Percentiles rank a stretch among this genome's conserved stretches.
Conservation (phyloP, 1,140 invertebrate genomes). For the Heliconius hewitsoni region DNA sequence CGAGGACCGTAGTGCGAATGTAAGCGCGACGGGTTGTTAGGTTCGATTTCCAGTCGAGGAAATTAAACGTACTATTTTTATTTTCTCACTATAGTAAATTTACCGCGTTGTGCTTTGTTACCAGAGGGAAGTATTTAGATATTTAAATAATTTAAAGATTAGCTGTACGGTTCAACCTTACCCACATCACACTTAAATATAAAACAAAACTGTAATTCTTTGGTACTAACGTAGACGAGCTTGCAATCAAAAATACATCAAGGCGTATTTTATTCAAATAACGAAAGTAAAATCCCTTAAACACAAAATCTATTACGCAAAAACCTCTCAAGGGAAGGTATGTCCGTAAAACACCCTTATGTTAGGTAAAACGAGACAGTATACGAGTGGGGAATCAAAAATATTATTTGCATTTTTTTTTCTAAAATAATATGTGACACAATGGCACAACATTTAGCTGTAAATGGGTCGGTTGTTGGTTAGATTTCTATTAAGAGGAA, state of each 20-base stretch:
- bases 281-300: constrained; percentile 37
- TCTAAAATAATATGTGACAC: neutral
- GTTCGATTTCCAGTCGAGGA: no score
- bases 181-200: neutral
- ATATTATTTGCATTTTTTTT: constrained; percentile 3
- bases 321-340: constrained; percentile 35
- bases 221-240: constrained; percentile 11
- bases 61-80: no score
- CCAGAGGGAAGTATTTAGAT: no score
- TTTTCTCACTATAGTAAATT: no score
- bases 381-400: constrained; percentile 24
- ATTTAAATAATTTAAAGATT: no score
- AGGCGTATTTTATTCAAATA: constrained; percentile 38
- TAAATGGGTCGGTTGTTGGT: neutral
- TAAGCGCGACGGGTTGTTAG: neutral
- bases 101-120: no score
- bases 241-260: constrained; percentile 39
- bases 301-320: constrained; percentile 42
- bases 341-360: constrained; percentile 28
- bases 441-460: neutral
- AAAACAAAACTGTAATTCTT: constrained; percentile 16
- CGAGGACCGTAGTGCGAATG: neutral
- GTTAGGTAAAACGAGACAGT: constrained; percentile 27
- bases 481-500: no score
- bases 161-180: neutral